Base-by-base conservation (phyloP, 2,113 vertebrate species). In the Salvelinus namaycush region DNA sequence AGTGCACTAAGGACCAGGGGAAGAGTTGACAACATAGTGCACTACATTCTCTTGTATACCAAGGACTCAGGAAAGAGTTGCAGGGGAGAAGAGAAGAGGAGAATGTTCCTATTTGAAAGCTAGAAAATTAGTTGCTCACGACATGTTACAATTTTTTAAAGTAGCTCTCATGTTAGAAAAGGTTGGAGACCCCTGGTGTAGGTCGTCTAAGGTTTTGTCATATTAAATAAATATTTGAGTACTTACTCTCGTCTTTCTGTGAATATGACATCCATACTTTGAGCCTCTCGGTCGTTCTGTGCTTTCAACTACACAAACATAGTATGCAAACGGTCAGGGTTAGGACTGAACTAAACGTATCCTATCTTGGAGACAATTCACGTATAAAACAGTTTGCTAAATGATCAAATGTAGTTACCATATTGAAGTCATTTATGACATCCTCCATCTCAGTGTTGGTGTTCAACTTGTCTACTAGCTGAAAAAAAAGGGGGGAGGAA, bases 391-490 rank as follows among this genome's bases (percentile, higher is more conserved):
- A 22, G 26, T 29, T 11, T 20, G 13, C n/a, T 24, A 1, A 49
- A 59, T 67, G 14, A 65, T 57, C 14, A 7, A 4, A 29, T 31
- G 1, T 18, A 90, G 95, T 94, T 91, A 99, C 97, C 91, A 91
- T 91, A 77, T 94, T 96, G 87, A 95, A 96, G 89, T 98, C 95
- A 69, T 84, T 92, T 82, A 95, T 93, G 81, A 99, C 95, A 89
- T 99, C 97, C 73, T 98, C 94, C 89, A 94, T 96, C 81, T 99
- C 97, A 0, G 92, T 97, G 91, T 95, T 95, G 34, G 96, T 98
- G 87, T 99, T 99, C 88, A 99, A 93, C 78, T 98, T 97, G 92
- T 99, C 97, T 73, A 98, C 94, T 83, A 99, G 90, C 97, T 99
- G 88, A 73, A 92, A 26, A 26, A 26, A 26, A 26, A 26, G 24